phyloP scores from a whole-genome alignment of 2,888 invertebrate genomes.

The Cephonodes hylas region DNA sequence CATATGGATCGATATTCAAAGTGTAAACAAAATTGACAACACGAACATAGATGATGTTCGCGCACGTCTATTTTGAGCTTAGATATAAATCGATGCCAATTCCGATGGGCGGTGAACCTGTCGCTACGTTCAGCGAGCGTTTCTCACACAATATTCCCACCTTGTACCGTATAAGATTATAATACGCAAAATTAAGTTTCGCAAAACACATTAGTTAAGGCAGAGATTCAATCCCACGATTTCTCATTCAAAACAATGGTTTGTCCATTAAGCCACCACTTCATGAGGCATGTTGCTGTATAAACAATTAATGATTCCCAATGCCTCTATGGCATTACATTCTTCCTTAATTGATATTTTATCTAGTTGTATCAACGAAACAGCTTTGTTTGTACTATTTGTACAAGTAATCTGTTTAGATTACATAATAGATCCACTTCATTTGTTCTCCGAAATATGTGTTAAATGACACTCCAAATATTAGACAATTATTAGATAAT shows the following conservation, averaged over 20 bases:
- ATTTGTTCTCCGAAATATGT: neutral
- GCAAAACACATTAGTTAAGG: neutral
- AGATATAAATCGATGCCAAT: neutral
- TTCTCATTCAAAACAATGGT: neutral
- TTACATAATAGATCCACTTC: neutral
- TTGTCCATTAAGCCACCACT: neutral
- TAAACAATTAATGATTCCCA: neutral
- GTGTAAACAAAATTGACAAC: neutral
- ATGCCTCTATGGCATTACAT: neutral
- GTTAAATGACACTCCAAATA: neutral
- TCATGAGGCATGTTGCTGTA: neutral
- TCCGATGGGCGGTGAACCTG: neutral
- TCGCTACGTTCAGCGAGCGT: neutral
- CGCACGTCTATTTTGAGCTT: neutral
- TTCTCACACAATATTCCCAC: neutral
- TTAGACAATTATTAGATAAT: neutral
- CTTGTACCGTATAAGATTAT: neutral
- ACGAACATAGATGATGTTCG: no score
- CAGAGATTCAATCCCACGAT: neutral
- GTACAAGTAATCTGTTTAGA: neutral
- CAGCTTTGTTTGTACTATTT: neutral
- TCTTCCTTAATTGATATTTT: neutral
- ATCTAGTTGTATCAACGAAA: constrained; percentile 1
- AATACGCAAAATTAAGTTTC: neutral
- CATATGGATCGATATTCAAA: neutral